Percentiles rank a stretch among this genome's conserved stretches.
Conservation (phyloP, 37 sponge, comb jelly and placozoan genomes). For the Spongilla lacustris region DNA sequence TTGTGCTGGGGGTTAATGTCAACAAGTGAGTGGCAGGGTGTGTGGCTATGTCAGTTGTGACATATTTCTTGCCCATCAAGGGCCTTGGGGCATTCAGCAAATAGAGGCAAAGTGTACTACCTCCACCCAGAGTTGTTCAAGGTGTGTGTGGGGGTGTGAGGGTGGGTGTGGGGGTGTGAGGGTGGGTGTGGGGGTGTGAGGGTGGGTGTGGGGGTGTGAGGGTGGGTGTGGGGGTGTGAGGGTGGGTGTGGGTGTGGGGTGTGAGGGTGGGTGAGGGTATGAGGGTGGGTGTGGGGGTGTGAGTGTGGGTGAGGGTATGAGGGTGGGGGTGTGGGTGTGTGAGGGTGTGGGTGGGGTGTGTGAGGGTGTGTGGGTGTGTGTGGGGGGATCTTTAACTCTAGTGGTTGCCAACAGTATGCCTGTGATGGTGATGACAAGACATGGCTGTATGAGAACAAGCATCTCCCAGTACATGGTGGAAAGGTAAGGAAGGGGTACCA, state of each 20-base stretch:
- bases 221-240: not conserved
- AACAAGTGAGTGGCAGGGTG: constrained; percentile 63
- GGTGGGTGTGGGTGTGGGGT: not conserved
- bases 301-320: not conserved
- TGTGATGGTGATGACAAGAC: constrained; percentile 86
- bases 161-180: not conserved
- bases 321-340: not conserved
- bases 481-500: constrained; percentile 28
- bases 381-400: not conserved
- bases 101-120: constrained; percentile 82
- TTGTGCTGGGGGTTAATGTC: constrained; percentile 79
- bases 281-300: not conserved
- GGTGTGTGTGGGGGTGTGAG: constrained; percentile 20
- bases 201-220: not conserved
- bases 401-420: constrained; percentile 56
- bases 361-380: not conserved
- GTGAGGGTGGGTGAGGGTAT: no score
- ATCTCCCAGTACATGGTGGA: constrained; percentile 85
- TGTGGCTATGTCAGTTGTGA: not conserved
- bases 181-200: not conserved
- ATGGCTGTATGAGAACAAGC: constrained; percentile 83
- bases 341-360: not conserved
- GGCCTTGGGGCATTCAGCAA: constrained; percentile 77
- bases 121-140: constrained; percentile 87
- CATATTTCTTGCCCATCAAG: constrained; percentile 11